phyloP scores from a whole-genome alignment of 1,140 invertebrate genomes.

The Drosophila lacertosa region DNA sequence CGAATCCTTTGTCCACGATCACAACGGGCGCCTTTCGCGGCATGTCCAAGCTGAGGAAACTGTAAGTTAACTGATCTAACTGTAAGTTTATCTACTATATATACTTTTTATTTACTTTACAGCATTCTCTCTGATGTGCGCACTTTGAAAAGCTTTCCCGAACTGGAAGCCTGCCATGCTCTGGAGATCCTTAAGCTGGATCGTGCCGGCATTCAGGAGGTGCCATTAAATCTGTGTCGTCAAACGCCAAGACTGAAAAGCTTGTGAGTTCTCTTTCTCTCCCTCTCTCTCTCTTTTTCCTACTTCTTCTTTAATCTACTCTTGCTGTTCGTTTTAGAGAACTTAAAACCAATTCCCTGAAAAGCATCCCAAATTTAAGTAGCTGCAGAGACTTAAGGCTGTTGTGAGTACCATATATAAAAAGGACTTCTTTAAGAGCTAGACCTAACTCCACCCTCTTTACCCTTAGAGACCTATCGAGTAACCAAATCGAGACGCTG shows the following conservation, averaged over 20 bases:
- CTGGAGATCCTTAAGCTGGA: conserved; percentile 93
- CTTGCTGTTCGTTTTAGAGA: conserved; percentile 87
- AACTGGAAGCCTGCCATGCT: conserved; percentile 90
- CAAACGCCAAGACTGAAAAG: conserved; percentile 92
- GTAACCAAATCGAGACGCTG: conserved; percentile 91
- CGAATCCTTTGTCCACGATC: conserved; percentile 89
- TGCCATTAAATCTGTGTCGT: conserved; percentile 91
- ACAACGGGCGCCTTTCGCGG: conserved; percentile 88
- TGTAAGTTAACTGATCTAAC: conserved; percentile 86
- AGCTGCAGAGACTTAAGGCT: conserved; percentile 91
- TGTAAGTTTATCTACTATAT: neutral
- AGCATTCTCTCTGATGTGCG: conserved; percentile 94
- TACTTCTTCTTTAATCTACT: no score
- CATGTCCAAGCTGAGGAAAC: conserved; percentile 88
- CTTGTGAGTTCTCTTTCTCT: conserved; percentile 91
- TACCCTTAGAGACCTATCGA: conserved; percentile 92
- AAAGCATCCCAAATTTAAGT: conserved; percentile 88
- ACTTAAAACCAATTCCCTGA: conserved; percentile 92
- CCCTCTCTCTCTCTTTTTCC: no score
- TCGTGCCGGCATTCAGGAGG: conserved; percentile 89
- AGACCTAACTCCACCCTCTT: neutral
- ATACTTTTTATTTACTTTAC: conserved; percentile 2
- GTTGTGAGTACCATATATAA: conserved; percentile 95
- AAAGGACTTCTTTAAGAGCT: no score
- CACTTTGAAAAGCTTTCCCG: conserved; percentile 91